A percentile compares a stretch with the other conserved stretches of the same genome.
These are phyloP conservation scores for Python bivittatus DNA, from an alignment of 2,113 vertebrate species.

Conservation along the genomic window DNA sequence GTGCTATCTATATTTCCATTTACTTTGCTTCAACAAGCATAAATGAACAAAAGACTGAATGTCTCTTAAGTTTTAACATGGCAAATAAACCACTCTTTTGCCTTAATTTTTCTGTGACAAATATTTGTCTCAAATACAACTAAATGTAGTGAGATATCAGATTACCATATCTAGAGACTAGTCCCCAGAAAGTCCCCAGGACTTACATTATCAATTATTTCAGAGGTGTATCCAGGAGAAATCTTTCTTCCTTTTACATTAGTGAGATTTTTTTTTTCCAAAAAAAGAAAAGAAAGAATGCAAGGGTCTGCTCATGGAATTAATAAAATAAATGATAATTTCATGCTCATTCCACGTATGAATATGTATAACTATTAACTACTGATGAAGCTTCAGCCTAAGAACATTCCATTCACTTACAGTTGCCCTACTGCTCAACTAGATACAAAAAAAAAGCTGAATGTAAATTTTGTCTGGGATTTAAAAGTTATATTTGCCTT, in stretches of 20 bases:
- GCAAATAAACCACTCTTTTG: not conserved
- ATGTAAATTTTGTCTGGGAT: not conserved
- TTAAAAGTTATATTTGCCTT: not conserved
- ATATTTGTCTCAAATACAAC: not conserved
- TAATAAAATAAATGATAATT: not conserved
- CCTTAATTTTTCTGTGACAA: not conserved
- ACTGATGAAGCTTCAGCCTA: not conserved
- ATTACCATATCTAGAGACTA: not conserved
- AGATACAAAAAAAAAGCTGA: not conserved
- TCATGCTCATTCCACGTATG: not conserved
- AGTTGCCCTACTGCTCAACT: not conserved
- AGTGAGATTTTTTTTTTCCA: conserved; percentile 16
- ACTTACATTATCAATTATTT: not conserved
- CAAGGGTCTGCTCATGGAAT: not conserved
- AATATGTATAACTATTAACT: not conserved
- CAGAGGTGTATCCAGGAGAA: not conserved
- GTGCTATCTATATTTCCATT: not conserved
- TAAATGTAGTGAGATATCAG: not conserved
- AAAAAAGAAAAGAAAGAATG: not conserved
- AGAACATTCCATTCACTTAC: not conserved
- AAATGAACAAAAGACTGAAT: not conserved
- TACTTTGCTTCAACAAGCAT: not conserved
- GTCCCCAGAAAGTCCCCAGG: not conserved
- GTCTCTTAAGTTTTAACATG: not conserved
- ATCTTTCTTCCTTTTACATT: not conserved